Percentiles rank a stretch among this genome's conserved stretches.
These are phyloP conservation scores for Elgaria multicarinata DNA, from an alignment of 2,113 vertebrate species.

Conservation along the genomic window DNA sequence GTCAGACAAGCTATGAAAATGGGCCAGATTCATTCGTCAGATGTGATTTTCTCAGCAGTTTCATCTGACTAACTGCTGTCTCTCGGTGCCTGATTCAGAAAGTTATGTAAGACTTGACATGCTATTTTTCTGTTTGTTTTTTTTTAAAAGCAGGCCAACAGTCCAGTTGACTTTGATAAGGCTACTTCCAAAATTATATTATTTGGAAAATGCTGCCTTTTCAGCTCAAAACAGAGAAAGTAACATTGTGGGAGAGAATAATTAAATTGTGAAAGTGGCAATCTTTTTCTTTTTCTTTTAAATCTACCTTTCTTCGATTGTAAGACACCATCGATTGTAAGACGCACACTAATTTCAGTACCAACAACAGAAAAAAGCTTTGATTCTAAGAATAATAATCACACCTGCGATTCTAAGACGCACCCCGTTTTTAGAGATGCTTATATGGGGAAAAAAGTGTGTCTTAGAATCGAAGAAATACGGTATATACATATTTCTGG, in stretches of 20 bases:
- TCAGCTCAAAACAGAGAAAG: neutral
- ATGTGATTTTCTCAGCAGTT: slow-evolving; percentile 49
- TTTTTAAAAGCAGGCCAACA: neutral
- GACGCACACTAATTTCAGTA: too few relatives aligned
- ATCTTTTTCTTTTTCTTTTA: neutral
- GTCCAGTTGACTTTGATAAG: slow-evolving; percentile 29
- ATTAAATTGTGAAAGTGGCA: neutral
- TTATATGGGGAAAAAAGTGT: too few relatives aligned
- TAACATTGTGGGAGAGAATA: neutral
- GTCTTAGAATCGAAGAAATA: too few relatives aligned
- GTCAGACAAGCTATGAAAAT: slow-evolving; percentile 34
- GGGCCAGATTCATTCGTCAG: slow-evolving; percentile 44
- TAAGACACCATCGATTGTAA: too few relatives aligned
- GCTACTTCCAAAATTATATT: neutral
- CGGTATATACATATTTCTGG: neutral
- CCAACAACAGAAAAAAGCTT: too few relatives aligned
- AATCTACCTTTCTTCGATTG: too few relatives aligned
- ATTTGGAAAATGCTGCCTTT: neutral
- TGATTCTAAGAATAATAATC: too few relatives aligned
- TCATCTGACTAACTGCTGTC: slow-evolving; percentile 46
- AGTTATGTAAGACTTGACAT: slow-evolving; percentile 17
- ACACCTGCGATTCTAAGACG: too few relatives aligned
- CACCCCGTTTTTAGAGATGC: too few relatives aligned
- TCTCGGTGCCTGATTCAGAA: slow-evolving; percentile 39
- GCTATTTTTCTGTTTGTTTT: neutral